Evolutionary conservation across 2,888 invertebrate genomes (phyloP), one percentile per base, ranked within the genome.

Genomic region (Stictocephala bisonia): DNA sequence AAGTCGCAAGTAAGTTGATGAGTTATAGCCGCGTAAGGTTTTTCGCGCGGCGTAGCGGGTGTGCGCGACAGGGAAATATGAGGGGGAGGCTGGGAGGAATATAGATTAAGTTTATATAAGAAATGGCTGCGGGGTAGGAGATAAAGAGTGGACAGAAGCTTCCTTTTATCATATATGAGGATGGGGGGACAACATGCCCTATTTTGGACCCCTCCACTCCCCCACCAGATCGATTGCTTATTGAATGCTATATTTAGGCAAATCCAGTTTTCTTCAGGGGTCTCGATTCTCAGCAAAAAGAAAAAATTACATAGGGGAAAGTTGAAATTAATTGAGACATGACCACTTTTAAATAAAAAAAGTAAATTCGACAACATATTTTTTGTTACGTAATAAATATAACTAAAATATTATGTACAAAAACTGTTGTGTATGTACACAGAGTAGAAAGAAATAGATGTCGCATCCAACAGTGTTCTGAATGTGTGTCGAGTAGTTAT

Each of bases 71-170:
- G 50, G 35, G 73, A 73, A 48, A 70, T 70, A 73, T 44, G 50
- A 72, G 31, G 15, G 72, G 40, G 48, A 22, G 60, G 44, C 18
- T 50, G 68, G 66, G 73, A 58, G 70, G 73, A 73, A 73, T 73
- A 73, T 73, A 73, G 73, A 73, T 73, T 73, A 70, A 70, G 70
- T 70, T 70, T 70, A 70, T 70, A 64, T 69, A 73, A 73, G 70
- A 73, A 51, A 72, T 67, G 72, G 68, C 51, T 67, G 66, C 41
- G 29, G 15, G 35, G 68, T 51, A 58, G 72, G 58, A 60, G 60
- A 72, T 72, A 66, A 72, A 72, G 66, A 72, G 51, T 66, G 72
- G 72, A 72, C 72, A 72, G 50, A 66, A 71, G 71, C 60, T 60
- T 50, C 64, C 72, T 66, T 72, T 72, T 66, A 72, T 66, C 72